These are phyloP conservation scores for Stigmatopora nigra DNA, from an alignment of 2,113 vertebrate species.

Conservation along the genomic window DNA sequence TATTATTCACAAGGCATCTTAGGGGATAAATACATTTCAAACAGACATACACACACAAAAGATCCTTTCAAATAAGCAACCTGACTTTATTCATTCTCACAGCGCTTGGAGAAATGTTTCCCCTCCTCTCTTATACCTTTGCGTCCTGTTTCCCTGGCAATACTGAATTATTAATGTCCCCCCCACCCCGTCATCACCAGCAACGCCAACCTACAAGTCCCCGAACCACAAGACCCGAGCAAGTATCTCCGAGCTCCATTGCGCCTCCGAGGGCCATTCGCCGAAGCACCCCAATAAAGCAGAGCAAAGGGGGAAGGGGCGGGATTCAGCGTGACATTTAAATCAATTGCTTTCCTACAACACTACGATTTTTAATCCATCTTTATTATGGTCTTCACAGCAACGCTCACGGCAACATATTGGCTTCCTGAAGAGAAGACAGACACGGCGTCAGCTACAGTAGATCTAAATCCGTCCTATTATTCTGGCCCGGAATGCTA, in stretches of 20 bases:
- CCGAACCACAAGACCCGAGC: conserved; percentile 41
- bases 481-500: conserved; percentile 35
- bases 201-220: conserved; percentile 28
- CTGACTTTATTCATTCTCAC: conserved; percentile 45
- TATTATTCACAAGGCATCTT: conserved; percentile 60
- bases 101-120: conserved; percentile 35
- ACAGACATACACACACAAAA: conserved; percentile 11
- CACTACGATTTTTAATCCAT: conserved; percentile 54
- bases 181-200: conserved; percentile 10
- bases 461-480: conserved; percentile 10
- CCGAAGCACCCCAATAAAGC: conserved; percentile 61
- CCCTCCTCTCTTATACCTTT: conserved; percentile 51
- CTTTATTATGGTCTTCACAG: conserved; percentile 50
- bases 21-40: conserved; percentile 46
- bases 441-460: conserved; percentile 14
- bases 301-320: conserved; percentile 42
- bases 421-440: conserved; percentile 9
- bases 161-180: conserved; percentile 69
- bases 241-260: conserved; percentile 54
- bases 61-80: conserved; percentile 43
- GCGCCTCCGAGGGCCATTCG: conserved; percentile 55
- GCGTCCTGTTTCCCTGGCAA: conserved; percentile 63
- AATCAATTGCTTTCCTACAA: conserved; percentile 62
- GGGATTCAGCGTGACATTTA: conserved; percentile 60
- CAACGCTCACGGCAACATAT: conserved; percentile 20